Percentiles rank a stretch among this genome's conserved stretches.
These are phyloP conservation scores for Acanthurus lineatus DNA, from an alignment of 2,797 vertebrate genomes.

Conservation along the genomic window DNA sequence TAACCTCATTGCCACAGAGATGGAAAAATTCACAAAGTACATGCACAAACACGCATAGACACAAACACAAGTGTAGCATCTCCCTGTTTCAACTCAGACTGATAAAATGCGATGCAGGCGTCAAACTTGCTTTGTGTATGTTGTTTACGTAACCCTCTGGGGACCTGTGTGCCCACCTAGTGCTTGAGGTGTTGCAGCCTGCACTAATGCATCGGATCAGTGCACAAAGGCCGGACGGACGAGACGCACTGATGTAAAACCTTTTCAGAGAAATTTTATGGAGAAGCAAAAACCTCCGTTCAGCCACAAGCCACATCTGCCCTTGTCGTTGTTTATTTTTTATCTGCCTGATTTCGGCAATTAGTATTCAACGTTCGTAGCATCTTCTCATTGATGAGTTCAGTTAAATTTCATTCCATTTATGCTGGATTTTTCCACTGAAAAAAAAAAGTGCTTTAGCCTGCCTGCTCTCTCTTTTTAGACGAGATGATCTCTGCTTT, in stretches of 20 bases:
- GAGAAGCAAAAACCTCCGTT: slow-evolving; percentile 22
- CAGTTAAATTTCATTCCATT: background rate
- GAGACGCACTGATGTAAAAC: slow-evolving; percentile 51
- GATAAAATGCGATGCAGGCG: slow-evolving; percentile 53
- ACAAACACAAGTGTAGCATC: slow-evolving; percentile 1
- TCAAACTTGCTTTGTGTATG: slow-evolving; percentile 42
- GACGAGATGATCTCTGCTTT: background rate
- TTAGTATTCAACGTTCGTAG: background rate
- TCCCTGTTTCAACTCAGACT: slow-evolving; percentile 10
- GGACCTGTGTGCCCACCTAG: slow-evolving; percentile 57
- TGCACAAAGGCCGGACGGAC: slow-evolving; percentile 33
- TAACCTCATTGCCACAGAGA: slow-evolving; percentile 54
- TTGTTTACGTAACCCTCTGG: slow-evolving; percentile 73
- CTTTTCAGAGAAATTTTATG: slow-evolving; percentile 22
- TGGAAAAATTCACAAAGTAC: slow-evolving; percentile 34
- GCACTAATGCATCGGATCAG: slow-evolving; percentile 53
- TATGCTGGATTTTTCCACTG: background rate
- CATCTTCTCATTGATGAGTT: background rate
- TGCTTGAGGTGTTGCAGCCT: slow-evolving; percentile 41
- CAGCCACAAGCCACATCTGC: slow-evolving; percentile 24
- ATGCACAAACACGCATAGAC: slow-evolving; percentile 9
- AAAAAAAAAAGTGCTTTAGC: background rate
- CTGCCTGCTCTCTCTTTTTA: too few relatives aligned
- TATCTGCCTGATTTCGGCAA: background rate
- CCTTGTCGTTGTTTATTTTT: slow-evolving; percentile 10